phyloP scores from a whole-genome alignment of 2,797 vertebrate genomes.

The Enteromius unitaeniatus region DNA sequence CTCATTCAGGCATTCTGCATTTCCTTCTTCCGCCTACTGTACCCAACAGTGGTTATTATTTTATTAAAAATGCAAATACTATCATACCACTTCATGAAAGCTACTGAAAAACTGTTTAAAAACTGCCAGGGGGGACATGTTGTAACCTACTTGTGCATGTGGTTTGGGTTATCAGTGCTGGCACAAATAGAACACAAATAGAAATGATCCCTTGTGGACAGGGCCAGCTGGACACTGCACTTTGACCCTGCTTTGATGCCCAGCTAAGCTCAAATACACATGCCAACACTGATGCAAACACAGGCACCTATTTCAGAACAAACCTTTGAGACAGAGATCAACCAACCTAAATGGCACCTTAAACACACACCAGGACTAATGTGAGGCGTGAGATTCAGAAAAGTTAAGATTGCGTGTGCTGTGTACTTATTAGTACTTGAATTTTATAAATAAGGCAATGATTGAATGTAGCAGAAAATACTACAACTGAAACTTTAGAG shows the following conservation, averaged over 20 bases:
- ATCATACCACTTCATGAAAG: neutral
- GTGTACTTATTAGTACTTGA: neutral
- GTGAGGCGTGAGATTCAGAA: neutral
- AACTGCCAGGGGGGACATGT: neutral
- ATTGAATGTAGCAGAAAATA: neutral
- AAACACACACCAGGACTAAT: neutral
- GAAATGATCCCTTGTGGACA: slow-evolving; percentile 1
- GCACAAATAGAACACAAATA: slow-evolving; percentile 13
- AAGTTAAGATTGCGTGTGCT: neutral
- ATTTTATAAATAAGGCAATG: neutral
- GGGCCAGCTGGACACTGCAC: slow-evolving; percentile 33
- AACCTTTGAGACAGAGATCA: neutral
- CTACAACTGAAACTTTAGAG: neutral
- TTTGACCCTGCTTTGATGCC: slow-evolving; percentile 37
- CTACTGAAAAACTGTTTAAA: neutral
- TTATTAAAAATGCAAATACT: neutral
- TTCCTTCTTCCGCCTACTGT: neutral
- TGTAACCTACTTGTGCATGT: neutral
- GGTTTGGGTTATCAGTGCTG: slow-evolving; percentile 6
- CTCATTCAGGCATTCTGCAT: neutral
- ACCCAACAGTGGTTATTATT: too few relatives aligned
- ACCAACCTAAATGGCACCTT: neutral
- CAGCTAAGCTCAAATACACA: neutral
- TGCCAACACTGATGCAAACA: neutral
- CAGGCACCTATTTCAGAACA: slow-evolving; percentile 2